Evolutionary conservation across 1,140 invertebrate genomes (phyloP), one percentile per base, ranked within the genome.

Genomic region (Centruroides vittatus): DNA sequence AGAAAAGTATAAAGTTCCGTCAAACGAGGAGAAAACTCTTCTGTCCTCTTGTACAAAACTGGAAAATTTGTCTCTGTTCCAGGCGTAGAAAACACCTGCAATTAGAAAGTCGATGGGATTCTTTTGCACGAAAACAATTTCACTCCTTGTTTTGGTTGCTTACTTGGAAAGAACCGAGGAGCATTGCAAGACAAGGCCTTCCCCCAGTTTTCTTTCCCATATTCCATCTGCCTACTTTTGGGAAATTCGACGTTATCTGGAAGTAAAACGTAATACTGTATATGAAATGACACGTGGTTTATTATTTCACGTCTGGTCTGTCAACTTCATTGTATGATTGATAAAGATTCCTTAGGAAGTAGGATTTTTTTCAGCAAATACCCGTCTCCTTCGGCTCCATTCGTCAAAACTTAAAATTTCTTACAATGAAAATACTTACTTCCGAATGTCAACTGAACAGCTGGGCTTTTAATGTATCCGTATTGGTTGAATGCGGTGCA

Each of bases 1-100:
- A 35, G 92, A 92, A 70, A 98, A 96, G 71, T 97, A 97, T 4
- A 98, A 76, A n/a, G 91, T 86, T 49, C 92, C 92, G 79, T 95
- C 91, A 69, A 84, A 80, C 0, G 92, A 96, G 2, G 94, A 89
- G 77, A 97, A 96, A 0, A 93, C 86, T 63, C 91, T 74, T 69
- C 83, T 81, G 76, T 97, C 90, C 74, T 94, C 89, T 71, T 94
- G 88, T 0, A 96, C 89, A 61, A 93, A 89, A 73, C 93, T 92
- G 5, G 86, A 86, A 67, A 94, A 93, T 68, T 82, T 86, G 70
- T 89, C 86, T 62, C 89, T 79, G 34, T 85, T 83, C 91, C 91
- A 95, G 67, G 90, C 86, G 70, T 89, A 94, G 60, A 84, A 65
- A 4, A 63, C 62, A 13, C 50, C 47, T 58, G 58, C 12, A 7